Percentiles rank a stretch among this genome's conserved stretches.
phyloP scores from a whole-genome alignment of 35 echinoderm and acorn worm genomes.

The Stichopus chloronotus region DNA sequence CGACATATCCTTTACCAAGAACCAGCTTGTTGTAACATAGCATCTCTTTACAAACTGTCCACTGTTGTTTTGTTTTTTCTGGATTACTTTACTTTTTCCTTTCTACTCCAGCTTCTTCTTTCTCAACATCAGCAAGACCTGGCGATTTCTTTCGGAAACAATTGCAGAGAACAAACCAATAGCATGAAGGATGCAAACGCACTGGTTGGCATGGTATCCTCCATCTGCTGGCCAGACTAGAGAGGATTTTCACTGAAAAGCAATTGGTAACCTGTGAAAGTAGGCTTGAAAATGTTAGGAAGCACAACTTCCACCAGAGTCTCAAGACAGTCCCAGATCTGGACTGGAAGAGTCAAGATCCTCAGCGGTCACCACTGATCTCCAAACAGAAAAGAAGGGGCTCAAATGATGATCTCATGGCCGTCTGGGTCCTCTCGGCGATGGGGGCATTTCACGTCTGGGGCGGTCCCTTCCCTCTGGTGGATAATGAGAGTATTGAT shows the following conservation, averaged over 20 bases:
- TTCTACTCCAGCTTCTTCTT: neutral
- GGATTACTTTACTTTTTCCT: neutral
- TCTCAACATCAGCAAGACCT: slow-evolving; percentile 1
- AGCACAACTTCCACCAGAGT: slow-evolving; percentile 25
- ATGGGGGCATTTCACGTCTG: slow-evolving; percentile 78
- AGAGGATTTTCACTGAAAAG: neutral
- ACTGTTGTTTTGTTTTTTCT: neutral
- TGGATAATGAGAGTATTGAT: slow-evolving; percentile 76
- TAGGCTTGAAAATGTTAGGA: slow-evolving; percentile 1
- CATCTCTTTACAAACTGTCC: neutral
- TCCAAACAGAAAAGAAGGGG: neutral
- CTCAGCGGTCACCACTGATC: slow-evolving; percentile 51
- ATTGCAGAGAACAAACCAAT: neutral
- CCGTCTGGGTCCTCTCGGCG: slow-evolving; percentile 63
- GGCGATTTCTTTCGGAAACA: neutral
- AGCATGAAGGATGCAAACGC: neutral
- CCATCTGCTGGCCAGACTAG: neutral
- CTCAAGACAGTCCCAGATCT: neutral
- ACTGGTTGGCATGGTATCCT: neutral
- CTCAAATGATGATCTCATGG: slow-evolving; percentile 47
- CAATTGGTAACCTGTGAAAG: neutral
- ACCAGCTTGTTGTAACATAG: slow-evolving; percentile 29
- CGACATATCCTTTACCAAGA: slow-evolving; percentile 22
- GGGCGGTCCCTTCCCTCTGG: slow-evolving; percentile 68
- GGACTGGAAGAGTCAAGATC: slow-evolving; percentile 52